Evolutionary conservation across 1,140 invertebrate species (phyloP).

Genomic region (Saccostrea echinata): DNA sequence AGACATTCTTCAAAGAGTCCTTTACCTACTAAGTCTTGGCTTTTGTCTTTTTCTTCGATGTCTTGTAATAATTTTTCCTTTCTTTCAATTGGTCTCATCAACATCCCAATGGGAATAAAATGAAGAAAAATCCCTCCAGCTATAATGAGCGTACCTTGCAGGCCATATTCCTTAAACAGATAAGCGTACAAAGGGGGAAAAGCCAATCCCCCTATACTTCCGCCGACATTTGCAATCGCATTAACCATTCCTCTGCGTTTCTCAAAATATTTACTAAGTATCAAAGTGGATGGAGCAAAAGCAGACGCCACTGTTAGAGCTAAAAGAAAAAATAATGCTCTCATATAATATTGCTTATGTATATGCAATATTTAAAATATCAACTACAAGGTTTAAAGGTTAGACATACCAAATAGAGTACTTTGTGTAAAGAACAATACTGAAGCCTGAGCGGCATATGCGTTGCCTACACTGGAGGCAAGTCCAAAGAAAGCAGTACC

Average conservation of each 20-base stretch:
- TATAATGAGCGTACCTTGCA: slow-evolving; percentile 84
- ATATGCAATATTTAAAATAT: no score
- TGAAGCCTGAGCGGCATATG: slow-evolving; percentile 88
- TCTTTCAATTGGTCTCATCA: slow-evolving; percentile 47
- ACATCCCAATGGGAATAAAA: slow-evolving; percentile 18
- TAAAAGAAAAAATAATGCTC: not conserved
- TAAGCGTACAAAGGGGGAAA: slow-evolving; percentile 84
- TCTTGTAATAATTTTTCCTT: slow-evolving; percentile 8
- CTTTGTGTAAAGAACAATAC: slow-evolving; percentile 96
- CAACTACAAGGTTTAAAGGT: no score
- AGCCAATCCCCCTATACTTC: slow-evolving; percentile 91
- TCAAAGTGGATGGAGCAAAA: slow-evolving; percentile 89
- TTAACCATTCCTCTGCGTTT: no score
- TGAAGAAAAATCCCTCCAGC: slow-evolving; percentile 78
- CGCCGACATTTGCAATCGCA: no score
- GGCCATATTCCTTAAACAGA: slow-evolving; percentile 85
- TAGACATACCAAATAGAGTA: slow-evolving; percentile 91
- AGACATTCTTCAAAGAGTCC: no score
- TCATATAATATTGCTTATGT: no score
- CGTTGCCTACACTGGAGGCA: slow-evolving; percentile 79
- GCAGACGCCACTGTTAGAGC: not conserved
- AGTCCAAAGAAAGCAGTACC: not conserved
- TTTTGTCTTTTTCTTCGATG: not conserved
- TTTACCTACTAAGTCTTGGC: not conserved
- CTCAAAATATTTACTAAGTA: no score